These are phyloP conservation scores for Onychostoma macrolepis DNA, from an alignment of 2,113 vertebrate species.

Conservation along the genomic window DNA sequence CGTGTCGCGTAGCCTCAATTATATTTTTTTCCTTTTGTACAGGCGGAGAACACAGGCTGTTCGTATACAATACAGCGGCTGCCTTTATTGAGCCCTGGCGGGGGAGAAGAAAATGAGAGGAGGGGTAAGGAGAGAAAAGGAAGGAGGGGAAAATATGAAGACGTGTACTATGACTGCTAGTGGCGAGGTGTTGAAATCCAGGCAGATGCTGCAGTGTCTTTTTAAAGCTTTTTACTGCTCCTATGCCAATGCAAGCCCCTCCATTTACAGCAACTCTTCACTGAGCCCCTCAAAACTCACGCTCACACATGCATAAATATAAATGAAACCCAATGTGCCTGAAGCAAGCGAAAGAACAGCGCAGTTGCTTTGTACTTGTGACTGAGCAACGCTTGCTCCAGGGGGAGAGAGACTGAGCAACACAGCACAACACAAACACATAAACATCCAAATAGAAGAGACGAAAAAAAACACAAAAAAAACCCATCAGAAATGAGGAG, in stretches of 20 bases:
- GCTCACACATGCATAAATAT: slow-evolving; percentile 38
- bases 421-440: slow-evolving; percentile 53
- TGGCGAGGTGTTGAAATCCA: slow-evolving; percentile 40
- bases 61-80: slow-evolving; percentile 52
- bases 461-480: slow-evolving; percentile 29
- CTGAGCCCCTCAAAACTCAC: neutral
- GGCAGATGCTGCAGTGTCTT: slow-evolving; percentile 43
- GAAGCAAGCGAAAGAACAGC: slow-evolving; percentile 37
- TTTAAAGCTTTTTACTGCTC: slow-evolving; percentile 31
- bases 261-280: slow-evolving; percentile 19
- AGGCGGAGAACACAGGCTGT: slow-evolving; percentile 46
- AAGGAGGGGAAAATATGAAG: slow-evolving; percentile 37
- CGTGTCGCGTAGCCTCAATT: slow-evolving; percentile 55
- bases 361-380: slow-evolving; percentile 54
- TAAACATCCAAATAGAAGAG: slow-evolving; percentile 51
- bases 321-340: slow-evolving; percentile 30
- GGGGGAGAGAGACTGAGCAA: slow-evolving; percentile 48
- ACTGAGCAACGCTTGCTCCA: slow-evolving; percentile 51
- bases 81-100: slow-evolving; percentile 47
- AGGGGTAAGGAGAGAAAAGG: neutral
- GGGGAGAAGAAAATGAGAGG: slow-evolving; percentile 24
- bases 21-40: slow-evolving; percentile 59
- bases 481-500: slow-evolving; percentile 15
- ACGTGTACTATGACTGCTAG: slow-evolving; percentile 9
- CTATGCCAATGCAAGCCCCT: slow-evolving; percentile 9